Conservation (phyloP, 2,113 vertebrate genomes). For the Lynx canadensis region DNA sequence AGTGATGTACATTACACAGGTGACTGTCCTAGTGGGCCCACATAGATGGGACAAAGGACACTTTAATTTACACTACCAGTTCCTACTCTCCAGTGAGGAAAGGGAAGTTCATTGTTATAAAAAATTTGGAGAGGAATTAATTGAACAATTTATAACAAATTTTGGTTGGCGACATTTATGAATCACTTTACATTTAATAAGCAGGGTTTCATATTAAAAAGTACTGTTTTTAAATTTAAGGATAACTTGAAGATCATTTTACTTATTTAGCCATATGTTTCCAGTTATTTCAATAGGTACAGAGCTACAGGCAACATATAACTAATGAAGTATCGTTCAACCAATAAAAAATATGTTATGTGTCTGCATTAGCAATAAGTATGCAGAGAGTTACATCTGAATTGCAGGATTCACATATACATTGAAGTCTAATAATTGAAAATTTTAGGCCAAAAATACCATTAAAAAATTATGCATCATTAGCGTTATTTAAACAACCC, state of each 20-base stretch:
- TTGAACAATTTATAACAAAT: neutral
- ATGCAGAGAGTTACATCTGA: neutral
- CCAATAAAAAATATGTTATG: neutral
- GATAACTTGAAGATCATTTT: conserved; percentile 17
- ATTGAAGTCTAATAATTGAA: neutral
- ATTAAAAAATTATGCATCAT: neutral
- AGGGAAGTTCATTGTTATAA: neutral
- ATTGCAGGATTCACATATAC: neutral
- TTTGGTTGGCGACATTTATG: neutral
- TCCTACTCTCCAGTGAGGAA: neutral
- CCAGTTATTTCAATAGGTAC: neutral
- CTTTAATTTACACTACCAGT: neutral
- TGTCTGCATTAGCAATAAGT: neutral
- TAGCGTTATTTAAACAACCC: neutral
- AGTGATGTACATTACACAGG: neutral
- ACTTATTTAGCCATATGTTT: neutral
- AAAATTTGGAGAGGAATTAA: neutral
- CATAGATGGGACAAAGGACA: neutral
- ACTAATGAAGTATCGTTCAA: neutral
- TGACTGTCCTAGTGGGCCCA: neutral
- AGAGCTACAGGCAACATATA: neutral
- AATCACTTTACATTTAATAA: neutral
- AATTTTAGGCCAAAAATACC: neutral
- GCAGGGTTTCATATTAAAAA: neutral
- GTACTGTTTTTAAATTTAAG: conserved; percentile 4